Evolutionary conservation across 2,888 invertebrate genomes (phyloP).

Genomic region (Dicyrtomina minuta): DNA sequence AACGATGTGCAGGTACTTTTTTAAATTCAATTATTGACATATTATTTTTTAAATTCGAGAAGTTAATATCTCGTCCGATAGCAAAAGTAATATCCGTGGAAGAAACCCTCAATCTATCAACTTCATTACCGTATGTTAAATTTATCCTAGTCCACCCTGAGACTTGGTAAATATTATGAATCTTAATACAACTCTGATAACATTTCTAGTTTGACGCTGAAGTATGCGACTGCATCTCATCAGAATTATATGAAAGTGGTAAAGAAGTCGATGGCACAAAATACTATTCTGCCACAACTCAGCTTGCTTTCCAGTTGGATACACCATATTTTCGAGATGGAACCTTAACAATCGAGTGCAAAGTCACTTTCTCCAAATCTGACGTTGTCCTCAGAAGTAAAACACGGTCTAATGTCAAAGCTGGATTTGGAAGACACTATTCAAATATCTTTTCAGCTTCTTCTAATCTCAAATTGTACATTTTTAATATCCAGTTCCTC

Average conservation of each 20-base stretch:
- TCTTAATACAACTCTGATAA: too few relatives aligned
- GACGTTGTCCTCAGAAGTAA: conserved; percentile 39
- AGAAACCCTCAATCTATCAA: too few relatives aligned
- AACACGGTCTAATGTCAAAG: conserved; percentile 46
- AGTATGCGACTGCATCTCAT: conserved; percentile 42
- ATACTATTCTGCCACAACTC: conserved; percentile 43
- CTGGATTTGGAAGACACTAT: conserved; percentile 44
- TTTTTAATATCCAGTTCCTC: too few relatives aligned
- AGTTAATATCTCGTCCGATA: too few relatives aligned
- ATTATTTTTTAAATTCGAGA: too few relatives aligned
- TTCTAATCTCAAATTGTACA: not conserved
- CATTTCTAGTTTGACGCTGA: conserved; percentile 40
- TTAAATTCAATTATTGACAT: too few relatives aligned
- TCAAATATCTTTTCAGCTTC: conserved; percentile 29
- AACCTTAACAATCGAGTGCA: conserved; percentile 42
- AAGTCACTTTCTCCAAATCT: conserved; percentile 44
- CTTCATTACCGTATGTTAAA: too few relatives aligned
- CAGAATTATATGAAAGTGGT: conserved; percentile 41
- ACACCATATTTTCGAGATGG: conserved; percentile 49
- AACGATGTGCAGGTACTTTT: conserved; percentile 46
- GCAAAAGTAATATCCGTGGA: too few relatives aligned
- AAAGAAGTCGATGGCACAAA: conserved; percentile 48
- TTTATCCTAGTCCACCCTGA: too few relatives aligned
- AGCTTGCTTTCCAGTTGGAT: conserved; percentile 46
- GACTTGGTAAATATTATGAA: too few relatives aligned